Evolutionary conservation across 2,113 vertebrate genomes (phyloP), one percentile per base, ranked within the genome.

Genomic region (Paraplagusia blochii): DNA sequence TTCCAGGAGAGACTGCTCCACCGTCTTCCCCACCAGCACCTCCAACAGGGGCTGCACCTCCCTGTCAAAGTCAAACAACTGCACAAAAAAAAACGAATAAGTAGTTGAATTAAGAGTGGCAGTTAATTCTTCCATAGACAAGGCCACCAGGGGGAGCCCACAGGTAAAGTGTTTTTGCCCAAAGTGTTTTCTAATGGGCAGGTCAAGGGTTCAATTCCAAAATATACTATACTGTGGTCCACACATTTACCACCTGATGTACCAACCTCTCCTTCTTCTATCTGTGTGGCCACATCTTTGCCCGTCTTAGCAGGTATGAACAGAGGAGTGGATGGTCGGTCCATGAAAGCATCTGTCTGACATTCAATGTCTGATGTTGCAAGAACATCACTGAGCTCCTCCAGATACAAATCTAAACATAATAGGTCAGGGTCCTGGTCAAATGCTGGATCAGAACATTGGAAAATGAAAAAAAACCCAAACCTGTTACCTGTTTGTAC

Each of bases 31-130:
- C 74, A 97, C 77, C 85, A 99, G 69, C 10, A 97, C 92, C 85
- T 98, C 92, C 80, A 99, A 67, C 43, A 98, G 58, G 0, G 94
- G 93, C 66, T 90, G 91, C 48, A 98, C 95, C 90, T 98, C 95
- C 58, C 88, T n/a, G 8, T 98, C 91, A 85, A 98, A 98, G 81
- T 98, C 90, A 89, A 98, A 99, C 46, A 99, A 76, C 97, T 99
- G 83, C 44, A 72, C 34, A 72, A 58, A n/a, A 62, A 1, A 58
- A 0, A 0, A 2, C 40, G 7, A 34, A 22, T 42, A 1, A 52
- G 43, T 9, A 13, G 5, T 4, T 4, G 22, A 4, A 6, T 29
- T 6, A 29, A 6, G 22, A 29, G 22, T 29, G 2, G 22, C 22
- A 29, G 22, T 29, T 29, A 29, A 2, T 29, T 29, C 6, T 29